Evolutionary conservation across 2,797 vertebrate genomes (phyloP), one percentile per base, ranked within the genome.

Genomic region (Dipus sagitta): DNA sequence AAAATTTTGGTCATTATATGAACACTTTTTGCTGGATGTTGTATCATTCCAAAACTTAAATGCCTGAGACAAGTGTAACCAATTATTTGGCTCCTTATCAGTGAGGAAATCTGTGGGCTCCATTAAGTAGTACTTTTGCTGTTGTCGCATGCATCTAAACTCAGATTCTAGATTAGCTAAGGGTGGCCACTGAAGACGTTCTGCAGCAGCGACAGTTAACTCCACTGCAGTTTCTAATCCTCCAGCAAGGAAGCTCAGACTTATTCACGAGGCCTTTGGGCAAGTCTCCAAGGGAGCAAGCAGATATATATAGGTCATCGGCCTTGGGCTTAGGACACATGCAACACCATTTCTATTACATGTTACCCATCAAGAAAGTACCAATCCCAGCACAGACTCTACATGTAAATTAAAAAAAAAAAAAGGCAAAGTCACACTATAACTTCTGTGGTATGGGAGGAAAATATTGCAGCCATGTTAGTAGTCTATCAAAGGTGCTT

Each of bases 51-150:
- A 68, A 94, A 90, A 88, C 42, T 54, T 70, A 92, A 95, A 84
- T n/a, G 52, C n/a, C 86, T 94, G 20, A 38, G 42, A 79, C 2
- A 76, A 75, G 9, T 58, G 24, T 32, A 86, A 38, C 18, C 26
- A 75, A 26, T 60, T 93, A 75, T 78, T 89, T 90, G 42, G 10
- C 30, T 92, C 47, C 54, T n/a, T 32, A 92, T 83, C 75, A 65
- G 2, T 72, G 38, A 6, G 32, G 72, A 34, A n/a, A 32, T 78
- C 87, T 90, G 28, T 89, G 12, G 30, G 12, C 32, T 84, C 18
- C 20, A 23, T 2, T 15, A 52, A 21, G 4, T 18, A 6, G 7
- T 71, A 82, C 62, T 88, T 78, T 24, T 65, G 30, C 28, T 47
- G 7, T 28, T 68, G 24, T 74, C 18, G 60, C 24, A 15, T 47